Conservation (phyloP, 2,888 invertebrate genomes). For the Drosophila kanekoi region DNA sequence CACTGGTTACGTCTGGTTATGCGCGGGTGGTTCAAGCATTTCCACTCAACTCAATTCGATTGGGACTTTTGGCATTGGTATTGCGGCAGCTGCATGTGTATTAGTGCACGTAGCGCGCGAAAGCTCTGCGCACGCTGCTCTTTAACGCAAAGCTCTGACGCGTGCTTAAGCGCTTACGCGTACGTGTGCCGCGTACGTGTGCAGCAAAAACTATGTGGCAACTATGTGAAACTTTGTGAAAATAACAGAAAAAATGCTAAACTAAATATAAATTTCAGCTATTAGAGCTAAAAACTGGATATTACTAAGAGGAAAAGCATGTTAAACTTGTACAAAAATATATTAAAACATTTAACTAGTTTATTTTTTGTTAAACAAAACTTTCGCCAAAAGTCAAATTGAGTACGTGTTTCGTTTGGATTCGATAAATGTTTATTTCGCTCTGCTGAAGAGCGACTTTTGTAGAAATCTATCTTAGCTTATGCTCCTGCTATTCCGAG, state of each 20-base stretch:
- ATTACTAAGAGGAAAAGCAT: background rate
- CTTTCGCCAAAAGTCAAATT: no score
- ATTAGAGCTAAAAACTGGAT: background rate
- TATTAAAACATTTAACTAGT: no score
- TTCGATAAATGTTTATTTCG: no score
- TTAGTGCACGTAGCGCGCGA: conserved; percentile 5
- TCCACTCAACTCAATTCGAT: no score
- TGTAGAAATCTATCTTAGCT: no score
- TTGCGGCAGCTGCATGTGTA: conserved; percentile 2
- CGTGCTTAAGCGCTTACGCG: conserved; percentile 2
- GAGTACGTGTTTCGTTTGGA: no score
- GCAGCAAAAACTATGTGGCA: background rate
- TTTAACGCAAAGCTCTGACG: conserved; percentile 10
- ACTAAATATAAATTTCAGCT: background rate
- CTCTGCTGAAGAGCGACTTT: no score
- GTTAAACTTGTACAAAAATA: no score
- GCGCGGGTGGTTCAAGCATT: conserved; percentile 23
- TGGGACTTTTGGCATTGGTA: background rate
- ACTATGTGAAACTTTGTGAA: background rate
- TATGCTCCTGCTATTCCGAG: no score
- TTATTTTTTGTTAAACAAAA: no score
- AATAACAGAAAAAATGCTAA: background rate
- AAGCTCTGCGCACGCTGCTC: conserved; percentile 3
- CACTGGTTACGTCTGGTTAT: conserved; percentile 54
- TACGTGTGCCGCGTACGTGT: conserved; percentile 3